Evolutionary conservation across 2,888 invertebrate genomes (phyloP).

Genomic region (Agrochola litura): DNA sequence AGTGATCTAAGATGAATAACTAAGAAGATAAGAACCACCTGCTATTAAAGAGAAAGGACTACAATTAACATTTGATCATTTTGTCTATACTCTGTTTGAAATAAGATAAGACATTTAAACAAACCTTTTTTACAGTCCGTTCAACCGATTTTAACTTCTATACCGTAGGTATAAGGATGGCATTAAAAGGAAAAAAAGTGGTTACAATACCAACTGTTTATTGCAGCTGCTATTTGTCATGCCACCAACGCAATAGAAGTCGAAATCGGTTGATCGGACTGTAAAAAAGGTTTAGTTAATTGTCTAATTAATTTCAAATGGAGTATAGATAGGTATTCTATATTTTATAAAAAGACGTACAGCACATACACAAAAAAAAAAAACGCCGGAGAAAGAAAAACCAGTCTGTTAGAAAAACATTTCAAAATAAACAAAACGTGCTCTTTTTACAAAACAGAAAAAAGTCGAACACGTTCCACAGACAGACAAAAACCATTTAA

Average conservation of each 20-base stretch:
- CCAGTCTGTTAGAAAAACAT: slow-evolving; percentile 4
- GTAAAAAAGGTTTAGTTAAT: too few relatives aligned
- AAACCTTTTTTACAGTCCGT: too few relatives aligned
- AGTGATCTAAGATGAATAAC: background rate
- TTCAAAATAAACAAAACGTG: slow-evolving; percentile 48
- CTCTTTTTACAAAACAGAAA: slow-evolving; percentile 41
- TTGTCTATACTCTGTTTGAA: too few relatives aligned
- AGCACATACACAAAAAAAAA: background rate
- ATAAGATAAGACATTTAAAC: too few relatives aligned
- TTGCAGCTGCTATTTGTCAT: too few relatives aligned
- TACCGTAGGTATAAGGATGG: too few relatives aligned
- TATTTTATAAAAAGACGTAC: background rate
- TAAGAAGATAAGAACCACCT: background rate
- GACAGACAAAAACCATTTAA: slow-evolving; percentile 39
- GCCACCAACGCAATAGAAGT: too few relatives aligned
- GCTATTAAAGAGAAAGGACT: background rate
- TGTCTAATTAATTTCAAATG: too few relatives aligned
- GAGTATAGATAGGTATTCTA: background rate
- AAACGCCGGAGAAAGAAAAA: slow-evolving; percentile 14
- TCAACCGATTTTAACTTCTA: too few relatives aligned
- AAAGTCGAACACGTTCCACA: slow-evolving; percentile 19
- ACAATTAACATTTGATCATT: background rate
- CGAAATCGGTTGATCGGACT: too few relatives aligned
- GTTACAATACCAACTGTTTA: too few relatives aligned
- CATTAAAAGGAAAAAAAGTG: too few relatives aligned